phyloP scores from a whole-genome alignment of 2,888 invertebrate genomes.

The Cerastis rubricosa region DNA sequence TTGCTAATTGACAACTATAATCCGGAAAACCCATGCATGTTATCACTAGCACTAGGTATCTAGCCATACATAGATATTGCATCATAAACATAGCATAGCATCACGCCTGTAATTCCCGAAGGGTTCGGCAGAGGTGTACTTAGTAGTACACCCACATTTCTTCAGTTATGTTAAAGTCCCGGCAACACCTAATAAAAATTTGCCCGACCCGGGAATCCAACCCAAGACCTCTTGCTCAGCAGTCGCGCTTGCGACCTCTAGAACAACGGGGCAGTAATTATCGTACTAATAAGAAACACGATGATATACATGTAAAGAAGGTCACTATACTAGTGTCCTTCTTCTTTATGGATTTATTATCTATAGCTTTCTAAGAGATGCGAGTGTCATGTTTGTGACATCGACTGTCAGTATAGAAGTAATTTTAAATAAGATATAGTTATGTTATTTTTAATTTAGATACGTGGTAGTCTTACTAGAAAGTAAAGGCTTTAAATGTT shows the following conservation, averaged over 20 bases:
- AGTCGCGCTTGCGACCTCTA: not conserved
- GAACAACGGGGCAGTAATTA: not conserved
- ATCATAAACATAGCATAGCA: not conserved
- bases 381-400: too few species aligned
- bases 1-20: not conserved
- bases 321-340: too few species aligned
- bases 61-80: not conserved
- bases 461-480: too few species aligned
- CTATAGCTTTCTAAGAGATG: too few species aligned
- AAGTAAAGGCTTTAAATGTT: too few species aligned
- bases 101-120: not conserved
- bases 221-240: not conserved
- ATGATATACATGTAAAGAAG: too few species aligned
- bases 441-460: too few species aligned
- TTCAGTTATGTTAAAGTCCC: not conserved
- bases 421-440: too few species aligned
- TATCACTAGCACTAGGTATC: not conserved
- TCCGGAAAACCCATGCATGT: not conserved
- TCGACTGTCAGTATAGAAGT: too few species aligned
- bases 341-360: too few species aligned
- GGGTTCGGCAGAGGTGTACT: too few species aligned
- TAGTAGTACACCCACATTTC: not conserved
- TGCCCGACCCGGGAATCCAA: not conserved
- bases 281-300: not conserved
- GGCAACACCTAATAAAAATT: not conserved